Percentiles rank a stretch among this genome's conserved stretches.
Evolutionary conservation across 2,888 invertebrate genomes (phyloP).

Genomic region (Augochlorella aurata): DNA sequence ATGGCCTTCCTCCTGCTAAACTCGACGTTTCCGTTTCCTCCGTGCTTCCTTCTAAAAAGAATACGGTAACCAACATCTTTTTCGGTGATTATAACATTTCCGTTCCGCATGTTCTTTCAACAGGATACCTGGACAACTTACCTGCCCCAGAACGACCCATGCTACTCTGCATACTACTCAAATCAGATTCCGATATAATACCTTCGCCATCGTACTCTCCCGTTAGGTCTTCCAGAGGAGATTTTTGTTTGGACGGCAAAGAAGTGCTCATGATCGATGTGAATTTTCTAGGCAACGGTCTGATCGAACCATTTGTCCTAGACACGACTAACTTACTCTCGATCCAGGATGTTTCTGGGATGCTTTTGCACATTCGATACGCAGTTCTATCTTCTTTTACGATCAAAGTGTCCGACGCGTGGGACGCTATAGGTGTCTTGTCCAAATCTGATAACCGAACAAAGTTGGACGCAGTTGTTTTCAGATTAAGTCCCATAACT

Average conservation of each 20-base stretch:
- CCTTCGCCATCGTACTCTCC: slow-evolving; percentile 76
- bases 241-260: slow-evolving; percentile 76
- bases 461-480: slow-evolving; percentile 83
- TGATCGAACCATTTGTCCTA: slow-evolving; percentile 84
- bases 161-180: slow-evolving; percentile 83
- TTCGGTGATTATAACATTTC: background rate
- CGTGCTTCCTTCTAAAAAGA: slow-evolving; percentile 78
- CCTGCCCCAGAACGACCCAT: slow-evolving; percentile 82
- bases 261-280: slow-evolving; percentile 77
- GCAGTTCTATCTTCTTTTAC: slow-evolving; percentile 77
- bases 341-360: slow-evolving; percentile 88
- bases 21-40: slow-evolving; percentile 83
- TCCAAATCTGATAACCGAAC: slow-evolving; percentile 92
- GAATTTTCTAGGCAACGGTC: slow-evolving; percentile 73
- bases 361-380: slow-evolving; percentile 87
- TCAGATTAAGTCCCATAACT: slow-evolving; percentile 77
- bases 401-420: slow-evolving; percentile 72
- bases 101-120: background rate
- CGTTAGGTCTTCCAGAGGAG: slow-evolving; percentile 76
- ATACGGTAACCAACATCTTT: background rate
- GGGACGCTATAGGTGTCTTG: slow-evolving; percentile 84
- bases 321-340: slow-evolving; percentile 86
- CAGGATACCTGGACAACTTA: slow-evolving; percentile 47
- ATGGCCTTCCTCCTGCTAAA: slow-evolving; percentile 77
- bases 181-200: slow-evolving; percentile 81